Evolutionary conservation across 2,888 invertebrate genomes (phyloP), one percentile per base, ranked within the genome.

Genomic region (Mesoligia furuncula): DNA sequence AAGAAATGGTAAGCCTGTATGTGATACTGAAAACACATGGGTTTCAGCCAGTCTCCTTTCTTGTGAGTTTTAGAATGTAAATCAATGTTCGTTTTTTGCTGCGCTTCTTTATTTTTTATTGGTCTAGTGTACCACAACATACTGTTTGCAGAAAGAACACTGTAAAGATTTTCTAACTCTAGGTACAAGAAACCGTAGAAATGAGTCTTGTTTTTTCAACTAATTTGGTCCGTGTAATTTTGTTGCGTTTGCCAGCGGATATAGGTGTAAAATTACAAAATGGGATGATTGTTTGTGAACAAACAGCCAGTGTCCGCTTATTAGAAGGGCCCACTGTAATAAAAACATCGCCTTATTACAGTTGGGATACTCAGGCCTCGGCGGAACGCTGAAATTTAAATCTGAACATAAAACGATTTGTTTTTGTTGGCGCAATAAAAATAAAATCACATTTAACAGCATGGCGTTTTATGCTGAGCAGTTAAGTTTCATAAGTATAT

Each of bases 321-420:
- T 95, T 96, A 95, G 93, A 93, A 92, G 93, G 94, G 93, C 91
- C 91, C 90, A 90, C 89, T 91, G 94, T 95, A 95, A 96, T 95
- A 96, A 96, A 95, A 95, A 95, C 95, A 95, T 94, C 90, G 93
- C 94, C 95, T 94, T 94, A 94, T 95, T 95, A 94, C 93, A 92
- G 87, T 88, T 84, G 87, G 91, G 90, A 90, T 89, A 87, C 90
- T 90, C 88, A 89, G 89, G 89, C 92, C 91, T 90, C 90, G 87
- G 89, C 88, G 91, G 90, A 90, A 92, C 90, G 91, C 91, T 90
- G 91, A 93, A 95, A 95, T 95, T 95, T 94, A 94, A 96, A 95
- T 95, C 94, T 91, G 91, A 86, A 92, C 93, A 93, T 95, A 94
- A 95, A 95, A 91, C 93, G 93, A 94, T 95, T 94, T 94, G 92